phyloP scores from a whole-genome alignment of 2,888 invertebrate genomes.

The Strigamia transsilvanica region DNA sequence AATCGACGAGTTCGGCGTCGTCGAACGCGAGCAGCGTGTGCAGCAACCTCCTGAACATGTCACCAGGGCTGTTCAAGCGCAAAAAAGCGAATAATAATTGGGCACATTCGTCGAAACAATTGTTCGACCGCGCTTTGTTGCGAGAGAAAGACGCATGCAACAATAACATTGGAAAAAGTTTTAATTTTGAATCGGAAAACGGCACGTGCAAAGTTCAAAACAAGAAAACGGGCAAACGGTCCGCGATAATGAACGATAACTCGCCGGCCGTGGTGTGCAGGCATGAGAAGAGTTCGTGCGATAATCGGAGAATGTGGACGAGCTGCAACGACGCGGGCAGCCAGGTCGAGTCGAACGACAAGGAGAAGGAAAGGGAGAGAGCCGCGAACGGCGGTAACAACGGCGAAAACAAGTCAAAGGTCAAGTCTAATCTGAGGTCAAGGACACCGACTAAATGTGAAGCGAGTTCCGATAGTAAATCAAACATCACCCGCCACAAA shows the following conservation, averaged over 20 bases:
- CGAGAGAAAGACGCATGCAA: conserved; percentile 49
- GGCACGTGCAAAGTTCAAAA: conserved; percentile 14
- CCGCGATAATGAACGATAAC: conserved; percentile 12
- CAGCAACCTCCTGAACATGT: neutral
- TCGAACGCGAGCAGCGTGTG: neutral
- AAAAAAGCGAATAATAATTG: conserved; percentile 32
- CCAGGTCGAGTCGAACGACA: neutral
- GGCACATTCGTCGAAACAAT: conserved; percentile 23
- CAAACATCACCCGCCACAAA: neutral
- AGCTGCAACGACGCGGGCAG: neutral
- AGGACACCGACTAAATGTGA: conserved; percentile 23
- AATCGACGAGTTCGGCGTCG: neutral
- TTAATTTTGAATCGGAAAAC: conserved; percentile 40
- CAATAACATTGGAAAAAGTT: conserved; percentile 25
- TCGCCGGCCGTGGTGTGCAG: conserved; percentile 5
- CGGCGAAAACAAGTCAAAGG: conserved; percentile 48
- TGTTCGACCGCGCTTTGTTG: conserved; percentile 2
- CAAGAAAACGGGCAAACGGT: conserved; percentile 38
- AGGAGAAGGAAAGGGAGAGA: neutral
- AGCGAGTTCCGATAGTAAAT: conserved; percentile 6
- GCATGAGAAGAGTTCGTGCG: neutral
- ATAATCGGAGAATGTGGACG: neutral
- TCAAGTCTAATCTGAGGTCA: conserved; percentile 58
- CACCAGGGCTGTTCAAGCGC: conserved; percentile 24
- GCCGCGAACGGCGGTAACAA: neutral